Evolutionary conservation across 2,797 vertebrate genomes (phyloP).

Genomic region (Catostomus latipinnis): DNA sequence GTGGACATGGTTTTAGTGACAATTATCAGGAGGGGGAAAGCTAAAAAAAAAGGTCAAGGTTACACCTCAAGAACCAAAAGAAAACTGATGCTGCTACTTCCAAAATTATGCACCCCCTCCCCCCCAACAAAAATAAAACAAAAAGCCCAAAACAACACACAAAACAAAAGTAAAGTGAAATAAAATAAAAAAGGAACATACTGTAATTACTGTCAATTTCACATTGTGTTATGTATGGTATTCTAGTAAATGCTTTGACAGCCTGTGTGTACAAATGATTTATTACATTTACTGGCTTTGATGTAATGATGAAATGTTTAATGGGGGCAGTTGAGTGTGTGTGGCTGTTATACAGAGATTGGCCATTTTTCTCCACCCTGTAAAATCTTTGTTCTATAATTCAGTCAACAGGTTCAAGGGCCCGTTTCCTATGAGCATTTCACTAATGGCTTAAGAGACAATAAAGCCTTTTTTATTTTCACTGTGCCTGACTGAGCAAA

Average conservation of each 20-base stretch:
- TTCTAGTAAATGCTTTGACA: neutral
- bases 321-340: neutral
- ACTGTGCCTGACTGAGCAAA: constrained; percentile 32
- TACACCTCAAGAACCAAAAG: neutral
- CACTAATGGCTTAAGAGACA: constrained; percentile 17
- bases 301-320: neutral
- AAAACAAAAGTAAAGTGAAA: neutral
- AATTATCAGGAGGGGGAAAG: neutral
- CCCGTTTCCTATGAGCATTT: constrained; percentile 17
- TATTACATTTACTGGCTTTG: neutral
- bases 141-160: neutral
- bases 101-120: neutral
- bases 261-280: neutral
- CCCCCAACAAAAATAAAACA: constrained; percentile 38
- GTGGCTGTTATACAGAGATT: neutral
- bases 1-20: too few species aligned
- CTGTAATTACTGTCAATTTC: neutral
- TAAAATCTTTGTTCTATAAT: neutral
- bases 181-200: neutral
- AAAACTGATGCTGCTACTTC: neutral
- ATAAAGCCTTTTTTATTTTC: constrained; percentile 24
- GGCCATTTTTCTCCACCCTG: too few species aligned
- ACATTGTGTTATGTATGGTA: neutral
- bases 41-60: neutral
- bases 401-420: neutral